These are phyloP conservation scores for Sphecodes monilicornis DNA, from an alignment of 2,888 invertebrate species.

Conservation along the genomic window DNA sequence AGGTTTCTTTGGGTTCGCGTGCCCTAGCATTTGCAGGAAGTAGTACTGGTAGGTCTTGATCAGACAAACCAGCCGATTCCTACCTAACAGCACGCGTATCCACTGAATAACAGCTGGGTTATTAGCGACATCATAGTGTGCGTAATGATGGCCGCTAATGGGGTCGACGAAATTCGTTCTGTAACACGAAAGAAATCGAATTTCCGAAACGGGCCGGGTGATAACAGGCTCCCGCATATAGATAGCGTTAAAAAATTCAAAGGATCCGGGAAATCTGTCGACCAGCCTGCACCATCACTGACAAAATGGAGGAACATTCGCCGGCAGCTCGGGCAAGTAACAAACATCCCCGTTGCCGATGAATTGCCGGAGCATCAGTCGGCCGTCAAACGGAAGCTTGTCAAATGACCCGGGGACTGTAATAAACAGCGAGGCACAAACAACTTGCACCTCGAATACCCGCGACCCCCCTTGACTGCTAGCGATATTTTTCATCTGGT, in stretches of 20 bases:
- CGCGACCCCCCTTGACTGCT: neutral
- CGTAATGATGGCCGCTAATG: no score
- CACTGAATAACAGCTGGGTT: no score
- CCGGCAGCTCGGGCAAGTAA: neutral
- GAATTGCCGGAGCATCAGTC: slow-evolving; percentile 6
- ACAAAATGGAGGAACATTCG: neutral
- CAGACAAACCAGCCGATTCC: no score
- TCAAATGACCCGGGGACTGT: slow-evolving; percentile 1
- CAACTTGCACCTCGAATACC: neutral
- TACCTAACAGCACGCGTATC: no score
- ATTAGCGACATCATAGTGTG: no score
- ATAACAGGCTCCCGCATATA: neutral
- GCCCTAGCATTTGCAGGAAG: no score
- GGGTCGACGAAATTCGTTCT: no score
- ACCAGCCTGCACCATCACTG: neutral
- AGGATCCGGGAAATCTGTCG: neutral
- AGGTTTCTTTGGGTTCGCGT: no score
- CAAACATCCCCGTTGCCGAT: neutral
- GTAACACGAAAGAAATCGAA: neutral
- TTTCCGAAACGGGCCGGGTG: neutral
- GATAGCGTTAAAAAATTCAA: neutral
- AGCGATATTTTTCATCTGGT: slow-evolving; percentile 28
- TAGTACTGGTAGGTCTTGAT: no score
- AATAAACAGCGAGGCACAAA: slow-evolving; percentile 21
- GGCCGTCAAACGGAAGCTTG: slow-evolving; percentile 15